Base-by-base conservation (phyloP, 1,140 invertebrate genomes). In the Drosophila busckii region DNA sequence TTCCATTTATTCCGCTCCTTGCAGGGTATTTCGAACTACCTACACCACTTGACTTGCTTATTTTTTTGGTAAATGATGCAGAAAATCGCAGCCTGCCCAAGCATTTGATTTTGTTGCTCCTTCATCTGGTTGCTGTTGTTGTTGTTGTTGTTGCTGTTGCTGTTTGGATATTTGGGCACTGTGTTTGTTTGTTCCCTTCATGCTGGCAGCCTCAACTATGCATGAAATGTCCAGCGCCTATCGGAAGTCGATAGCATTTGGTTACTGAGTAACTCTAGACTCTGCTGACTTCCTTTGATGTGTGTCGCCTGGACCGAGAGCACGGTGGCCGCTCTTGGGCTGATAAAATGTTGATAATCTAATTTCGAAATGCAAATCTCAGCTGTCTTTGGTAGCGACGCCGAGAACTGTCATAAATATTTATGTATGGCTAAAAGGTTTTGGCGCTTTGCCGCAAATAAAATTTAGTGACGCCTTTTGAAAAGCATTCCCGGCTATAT, bases 51-150 rank as follows among this genome's bases (percentile, higher is more conserved):
- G 1, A 19, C 4, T 19, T n/a, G 13, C 19, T 28, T 25, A 8
- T 62, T 38, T 38, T 29, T 44, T 37, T 29, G 9, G 41, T 17
- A 60, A 67, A 56, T 64, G 75, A 80, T 70, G 75, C 76, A 58
- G 75, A 82, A 82, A 82, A 82, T 82, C 65, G 38, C 49, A 41
- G 65, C 41, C 22, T 41, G 34, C 34, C 49, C 40, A 70, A 32
- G 53, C 75, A 70, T 82, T 82, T 82, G 65, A 82, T 83, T 82
- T 82, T 50, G n/a, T n/a, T n/a, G n/a, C n/a, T n/a, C n/a, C n/a
- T n/a, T n/a, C n/a, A n/a, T n/a, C n/a, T n/a, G n/a, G n/a, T n/a
- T n/a, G n/a, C n/a, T n/a, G n/a, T n/a, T n/a, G n/a, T n/a, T n/a
- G n/a, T n/a, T n/a, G n/a, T n/a, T n/a, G n/a, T n/a, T n/a, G n/a